Evolutionary conservation across 2,113 vertebrate genomes (phyloP).

Genomic region (Verasper variegatus): DNA sequence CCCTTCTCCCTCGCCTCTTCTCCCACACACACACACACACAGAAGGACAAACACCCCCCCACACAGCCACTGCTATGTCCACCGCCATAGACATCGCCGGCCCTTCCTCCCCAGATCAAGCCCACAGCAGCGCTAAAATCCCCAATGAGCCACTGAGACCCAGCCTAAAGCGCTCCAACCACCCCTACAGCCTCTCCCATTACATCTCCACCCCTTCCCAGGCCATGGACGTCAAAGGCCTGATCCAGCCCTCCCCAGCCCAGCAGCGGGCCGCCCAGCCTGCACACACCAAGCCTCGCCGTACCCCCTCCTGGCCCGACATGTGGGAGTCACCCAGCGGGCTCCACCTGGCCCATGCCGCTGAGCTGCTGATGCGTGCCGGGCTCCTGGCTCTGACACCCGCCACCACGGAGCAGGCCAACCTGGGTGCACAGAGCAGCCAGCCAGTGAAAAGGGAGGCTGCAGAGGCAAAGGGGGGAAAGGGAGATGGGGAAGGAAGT

Average conservation of each 20-base stretch:
- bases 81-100: slow-evolving; percentile 83
- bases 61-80: slow-evolving; percentile 83
- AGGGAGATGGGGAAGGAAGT: slow-evolving; percentile 85
- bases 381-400: slow-evolving; percentile 86
- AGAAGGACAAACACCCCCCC: slow-evolving; percentile 57
- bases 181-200: slow-evolving; percentile 90
- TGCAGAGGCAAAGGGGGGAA: slow-evolving; percentile 79
- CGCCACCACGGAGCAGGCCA: slow-evolving; percentile 72
- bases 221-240: slow-evolving; percentile 87
- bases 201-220: slow-evolving; percentile 82
- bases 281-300: slow-evolving; percentile 88
- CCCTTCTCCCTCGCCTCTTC: slow-evolving; percentile 66
- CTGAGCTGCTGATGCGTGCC: slow-evolving; percentile 95
- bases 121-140: slow-evolving; percentile 94
- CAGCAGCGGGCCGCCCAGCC: slow-evolving; percentile 82
- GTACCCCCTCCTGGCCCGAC: slow-evolving; percentile 89
- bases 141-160: slow-evolving; percentile 97
- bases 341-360: slow-evolving; percentile 95
- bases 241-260: slow-evolving; percentile 90
- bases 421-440: slow-evolving; percentile 66
- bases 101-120: slow-evolving; percentile 87
- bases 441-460: slow-evolving; percentile 68
- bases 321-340: slow-evolving; percentile 92
- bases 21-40: slow-evolving; percentile 51
- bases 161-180: slow-evolving; percentile 93